These are phyloP conservation scores for Forbesichthys agassizii DNA, from an alignment of 2,113 vertebrate genomes.

Conservation along the genomic window DNA sequence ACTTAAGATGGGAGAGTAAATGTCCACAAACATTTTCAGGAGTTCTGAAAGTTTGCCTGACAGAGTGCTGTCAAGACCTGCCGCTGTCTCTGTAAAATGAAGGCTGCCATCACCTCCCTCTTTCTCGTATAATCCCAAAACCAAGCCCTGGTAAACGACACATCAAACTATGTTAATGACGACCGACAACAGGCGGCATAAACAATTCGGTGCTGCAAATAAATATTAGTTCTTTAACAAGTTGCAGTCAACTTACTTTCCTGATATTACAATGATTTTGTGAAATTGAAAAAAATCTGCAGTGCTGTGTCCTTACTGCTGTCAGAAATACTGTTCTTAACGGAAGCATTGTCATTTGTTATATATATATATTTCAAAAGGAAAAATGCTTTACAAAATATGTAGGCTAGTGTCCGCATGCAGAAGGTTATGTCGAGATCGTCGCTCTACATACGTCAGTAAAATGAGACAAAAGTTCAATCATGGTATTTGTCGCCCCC, in stretches of 20 bases:
- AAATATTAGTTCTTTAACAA: not conserved
- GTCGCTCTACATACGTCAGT: slow-evolving; percentile 2
- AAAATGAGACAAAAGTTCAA: not conserved
- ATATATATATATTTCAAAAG: not conserved
- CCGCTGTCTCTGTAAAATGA: slow-evolving; percentile 83
- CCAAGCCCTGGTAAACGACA: slow-evolving; percentile 80
- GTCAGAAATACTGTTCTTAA: slow-evolving; percentile 45
- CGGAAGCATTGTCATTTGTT: slow-evolving; percentile 60
- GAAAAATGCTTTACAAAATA: not conserved
- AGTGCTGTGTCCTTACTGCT: slow-evolving; percentile 37
- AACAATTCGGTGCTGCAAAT: not conserved
- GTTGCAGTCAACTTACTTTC: slow-evolving; percentile 63
- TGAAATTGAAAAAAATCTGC: slow-evolving; percentile 65
- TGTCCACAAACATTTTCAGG: slow-evolving; percentile 81
- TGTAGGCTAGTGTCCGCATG: not conserved
- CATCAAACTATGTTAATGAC: not conserved
- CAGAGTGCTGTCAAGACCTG: slow-evolving; percentile 80
- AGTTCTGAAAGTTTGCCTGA: slow-evolving; percentile 86
- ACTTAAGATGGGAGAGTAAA: too few species aligned
- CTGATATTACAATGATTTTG: slow-evolving; percentile 47
- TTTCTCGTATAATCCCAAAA: slow-evolving; percentile 87
- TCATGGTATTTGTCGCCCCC: not conserved
- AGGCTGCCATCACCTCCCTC: slow-evolving; percentile 72
- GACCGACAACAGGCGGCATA: not conserved
- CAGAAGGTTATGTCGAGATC: not conserved